Conservation (phyloP, 1,140 invertebrate genomes). For the Pissodes strobi region DNA sequence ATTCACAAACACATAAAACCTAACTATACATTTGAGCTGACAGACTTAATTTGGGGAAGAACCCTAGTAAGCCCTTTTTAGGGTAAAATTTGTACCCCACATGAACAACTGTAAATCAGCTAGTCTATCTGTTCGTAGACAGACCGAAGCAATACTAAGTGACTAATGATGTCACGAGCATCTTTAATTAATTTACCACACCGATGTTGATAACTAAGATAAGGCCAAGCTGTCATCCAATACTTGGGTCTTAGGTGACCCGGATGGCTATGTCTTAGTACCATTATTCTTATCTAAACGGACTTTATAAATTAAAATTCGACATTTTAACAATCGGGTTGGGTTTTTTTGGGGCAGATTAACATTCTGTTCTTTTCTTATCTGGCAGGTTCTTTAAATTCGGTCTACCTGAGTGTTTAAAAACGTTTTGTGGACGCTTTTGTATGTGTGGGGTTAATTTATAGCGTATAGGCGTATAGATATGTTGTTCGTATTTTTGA, state of each 20-base stretch:
- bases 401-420: conserved; percentile 4
- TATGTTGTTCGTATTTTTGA: too few species aligned
- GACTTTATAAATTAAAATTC: conserved; percentile 31
- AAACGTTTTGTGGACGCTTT: too few species aligned
- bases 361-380: conserved; percentile 16
- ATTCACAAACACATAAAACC: background rate
- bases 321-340: conserved; percentile 21
- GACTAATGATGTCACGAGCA: conserved; percentile 52
- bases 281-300: conserved; percentile 30
- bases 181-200: conserved; percentile 53
- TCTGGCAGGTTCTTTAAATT: conserved; percentile 4
- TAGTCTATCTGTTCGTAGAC: conserved; percentile 48
- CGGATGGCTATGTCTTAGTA: conserved; percentile 14
- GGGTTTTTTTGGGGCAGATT: conserved; percentile 23
- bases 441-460: conserved; percentile 3
- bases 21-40: conserved; percentile 3
- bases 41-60: conserved; percentile 22
- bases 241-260: conserved; percentile 26
- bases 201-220: conserved; percentile 50
- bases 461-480: too few species aligned
- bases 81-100: conserved; percentile 37
- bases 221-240: conserved; percentile 42
- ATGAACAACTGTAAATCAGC: conserved; percentile 48
- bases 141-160: conserved; percentile 46
- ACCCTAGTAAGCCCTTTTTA: conserved; percentile 26